These are phyloP conservation scores for Decapterus maruadsi DNA, from an alignment of 2,797 vertebrate species.

Conservation along the genomic window DNA sequence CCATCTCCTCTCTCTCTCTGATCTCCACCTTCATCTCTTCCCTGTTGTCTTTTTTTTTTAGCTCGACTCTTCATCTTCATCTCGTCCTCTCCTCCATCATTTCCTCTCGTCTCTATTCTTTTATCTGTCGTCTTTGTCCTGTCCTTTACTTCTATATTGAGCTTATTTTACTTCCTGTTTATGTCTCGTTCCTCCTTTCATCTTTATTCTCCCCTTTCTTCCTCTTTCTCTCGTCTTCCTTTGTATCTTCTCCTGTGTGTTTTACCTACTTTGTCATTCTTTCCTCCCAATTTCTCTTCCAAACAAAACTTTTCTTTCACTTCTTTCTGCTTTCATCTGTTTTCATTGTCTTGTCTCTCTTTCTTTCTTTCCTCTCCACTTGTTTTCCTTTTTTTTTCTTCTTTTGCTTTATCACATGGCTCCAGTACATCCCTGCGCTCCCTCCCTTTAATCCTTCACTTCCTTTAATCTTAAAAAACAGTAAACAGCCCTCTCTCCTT, in stretches of 20 bases:
- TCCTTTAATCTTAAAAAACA: not conserved
- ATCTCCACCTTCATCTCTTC: not conserved
- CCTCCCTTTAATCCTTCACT: not conserved
- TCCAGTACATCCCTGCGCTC: not conserved
- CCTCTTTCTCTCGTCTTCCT: not conserved
- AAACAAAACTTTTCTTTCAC: not conserved
- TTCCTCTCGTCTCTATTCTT: not conserved
- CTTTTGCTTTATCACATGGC: not conserved
- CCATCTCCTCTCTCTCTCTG: constrained; percentile 5
- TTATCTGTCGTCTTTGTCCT: constrained; percentile 1
- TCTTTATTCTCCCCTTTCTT: not conserved
- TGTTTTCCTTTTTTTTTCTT: not conserved
- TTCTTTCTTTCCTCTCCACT: not conserved
- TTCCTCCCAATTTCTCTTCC: not conserved
- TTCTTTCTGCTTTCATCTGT: not conserved
- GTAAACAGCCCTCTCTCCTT: not conserved
- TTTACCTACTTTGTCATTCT: not conserved
- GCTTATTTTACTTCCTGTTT: not conserved
- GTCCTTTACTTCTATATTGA: too few species aligned
- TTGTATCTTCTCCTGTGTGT: not conserved
- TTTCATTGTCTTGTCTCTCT: not conserved
- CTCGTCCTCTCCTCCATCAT: not conserved
- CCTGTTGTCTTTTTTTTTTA: not conserved
- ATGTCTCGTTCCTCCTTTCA: not conserved
- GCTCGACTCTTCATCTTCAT: not conserved